phyloP scores from a whole-genome alignment of 2,888 invertebrate species.

The Drosophila multiciliata region DNA sequence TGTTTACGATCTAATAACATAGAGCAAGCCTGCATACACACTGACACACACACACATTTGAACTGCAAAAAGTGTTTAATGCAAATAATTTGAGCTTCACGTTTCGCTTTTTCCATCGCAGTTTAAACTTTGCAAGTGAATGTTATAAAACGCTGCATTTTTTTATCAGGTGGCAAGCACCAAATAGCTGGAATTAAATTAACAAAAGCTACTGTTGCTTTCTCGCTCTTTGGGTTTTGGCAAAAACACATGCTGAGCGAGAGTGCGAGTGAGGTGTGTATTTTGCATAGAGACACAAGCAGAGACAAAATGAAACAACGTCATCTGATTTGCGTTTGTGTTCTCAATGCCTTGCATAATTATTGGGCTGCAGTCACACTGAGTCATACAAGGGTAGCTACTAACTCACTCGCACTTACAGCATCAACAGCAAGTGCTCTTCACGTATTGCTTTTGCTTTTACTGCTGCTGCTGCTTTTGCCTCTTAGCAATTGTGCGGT shows the following conservation, averaged over 20 bases:
- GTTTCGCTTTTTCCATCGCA: conserved; percentile 8
- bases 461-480: conserved; percentile 3
- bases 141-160: conserved; percentile 13
- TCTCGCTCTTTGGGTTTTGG: conserved; percentile 6
- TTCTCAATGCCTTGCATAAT: conserved; percentile 62
- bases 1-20: conserved; percentile 24
- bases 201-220: neutral
- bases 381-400: conserved; percentile 55
- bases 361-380: conserved; percentile 51
- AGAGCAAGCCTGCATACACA: neutral
- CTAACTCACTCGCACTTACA: conserved; percentile 17
- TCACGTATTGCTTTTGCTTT: conserved; percentile 1
- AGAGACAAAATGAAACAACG: conserved; percentile 9
- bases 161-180: conserved; percentile 9
- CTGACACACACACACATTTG: neutral
- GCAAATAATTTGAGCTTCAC: conserved; percentile 11
- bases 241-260: neutral
- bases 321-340: conserved; percentile 26
- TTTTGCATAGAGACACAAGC: neutral
- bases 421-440: neutral
- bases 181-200: neutral
- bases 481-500: conserved; percentile 13
- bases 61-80: conserved; percentile 3
- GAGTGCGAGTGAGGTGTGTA: neutral
- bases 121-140: conserved; percentile 4